Evolutionary conservation across 2,113 vertebrate genomes (phyloP), one percentile per base, ranked within the genome.

Genomic region (Apistogramma diplotaenia): DNA sequence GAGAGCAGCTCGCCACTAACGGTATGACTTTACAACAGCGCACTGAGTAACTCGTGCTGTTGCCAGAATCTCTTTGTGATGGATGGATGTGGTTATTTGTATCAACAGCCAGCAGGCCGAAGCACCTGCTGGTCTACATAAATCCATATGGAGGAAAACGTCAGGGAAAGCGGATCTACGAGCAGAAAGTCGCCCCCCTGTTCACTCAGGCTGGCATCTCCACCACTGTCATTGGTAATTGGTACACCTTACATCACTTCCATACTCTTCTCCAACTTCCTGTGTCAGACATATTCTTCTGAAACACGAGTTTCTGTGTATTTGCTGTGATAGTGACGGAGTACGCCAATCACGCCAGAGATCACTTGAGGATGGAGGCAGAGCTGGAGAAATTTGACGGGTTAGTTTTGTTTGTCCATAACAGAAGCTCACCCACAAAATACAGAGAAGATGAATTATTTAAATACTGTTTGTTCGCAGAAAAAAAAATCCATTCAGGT

Each of bases 51-150:
- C n/a, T 58, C 74, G 19, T 72, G 6, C 53, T 19, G 51, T 10
- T 78, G 25, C 19, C 62, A 13, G 13, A 31, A 59, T 16, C 49
- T 53, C 5, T 71, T n/a, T 3, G 60, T 86, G 18, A 74, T 29
- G n/a, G n/a, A 10, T 3, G 1, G 37, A 60, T 53, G 4, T 18
- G 78, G 31, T 62, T 35, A 49, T 83, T 78, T 78, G 49, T 43
- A 19, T 72, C 4, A 67, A 10, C 82, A 99, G 98, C 93, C 2
- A 94, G 89, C 46, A 93, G 98, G 92, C 98, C 98, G 57, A 97
- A 96, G 93, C 95, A 92, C 4, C 89, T 99, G 83, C 96, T 99
- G 81, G 97, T 99, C 71, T 99, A 99, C 87, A 97, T 99, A 93
- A 99, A 99, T 89, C 98, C 98, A 0, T 96, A 93, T 0, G 96